phyloP scores from a whole-genome alignment of 2,113 vertebrate genomes.

The Eptesicus fuscus region DNA sequence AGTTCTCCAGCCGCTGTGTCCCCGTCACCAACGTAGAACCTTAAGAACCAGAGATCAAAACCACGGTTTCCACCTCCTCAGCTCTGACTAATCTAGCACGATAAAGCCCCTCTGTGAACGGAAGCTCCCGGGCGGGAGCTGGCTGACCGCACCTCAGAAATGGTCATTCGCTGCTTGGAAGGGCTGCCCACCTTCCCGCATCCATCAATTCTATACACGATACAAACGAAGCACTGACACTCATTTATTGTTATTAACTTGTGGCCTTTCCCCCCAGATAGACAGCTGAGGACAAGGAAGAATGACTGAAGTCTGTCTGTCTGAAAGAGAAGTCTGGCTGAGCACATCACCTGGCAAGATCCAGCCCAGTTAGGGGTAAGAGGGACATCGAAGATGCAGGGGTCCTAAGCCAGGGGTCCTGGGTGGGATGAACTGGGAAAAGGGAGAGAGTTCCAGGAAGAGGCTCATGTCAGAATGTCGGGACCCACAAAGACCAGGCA shows the following conservation, averaged over 20 bases:
- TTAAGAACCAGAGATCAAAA: background rate
- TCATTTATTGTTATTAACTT: background rate
- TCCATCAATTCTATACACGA: background rate
- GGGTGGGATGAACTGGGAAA: background rate
- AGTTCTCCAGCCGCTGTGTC: background rate
- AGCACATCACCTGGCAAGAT: background rate
- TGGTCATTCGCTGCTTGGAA: background rate
- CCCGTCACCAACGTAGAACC: background rate
- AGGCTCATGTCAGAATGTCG: background rate
- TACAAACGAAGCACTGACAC: background rate
- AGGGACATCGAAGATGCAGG: background rate
- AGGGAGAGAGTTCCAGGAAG: background rate
- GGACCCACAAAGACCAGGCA: background rate
- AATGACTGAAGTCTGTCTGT: background rate
- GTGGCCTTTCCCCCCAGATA: background rate
- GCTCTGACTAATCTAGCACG: background rate
- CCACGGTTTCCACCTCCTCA: background rate
- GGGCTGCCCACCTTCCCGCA: background rate
- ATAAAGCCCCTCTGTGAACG: background rate
- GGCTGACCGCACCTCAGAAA: background rate
- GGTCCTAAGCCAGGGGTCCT: background rate
- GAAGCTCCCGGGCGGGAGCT: background rate
- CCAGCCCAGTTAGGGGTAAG: background rate
- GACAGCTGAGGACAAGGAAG: background rate
- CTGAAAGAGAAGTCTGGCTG: background rate